These are phyloP conservation scores for Sphaerophoria rueppellii DNA, from an alignment of 2,888 invertebrate species.

Conservation along the genomic window DNA sequence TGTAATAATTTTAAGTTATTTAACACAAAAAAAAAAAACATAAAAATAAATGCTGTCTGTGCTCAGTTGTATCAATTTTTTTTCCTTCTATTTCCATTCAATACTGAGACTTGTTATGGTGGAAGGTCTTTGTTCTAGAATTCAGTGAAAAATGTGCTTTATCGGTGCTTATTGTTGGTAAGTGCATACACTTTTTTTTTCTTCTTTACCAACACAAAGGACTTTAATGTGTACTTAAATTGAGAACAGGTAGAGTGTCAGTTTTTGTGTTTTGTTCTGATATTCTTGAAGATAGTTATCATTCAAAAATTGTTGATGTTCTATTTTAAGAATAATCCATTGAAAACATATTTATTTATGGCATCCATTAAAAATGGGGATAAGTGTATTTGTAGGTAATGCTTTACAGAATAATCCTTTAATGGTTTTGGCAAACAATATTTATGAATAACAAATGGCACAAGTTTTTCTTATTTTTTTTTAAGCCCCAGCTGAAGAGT, in stretches of 20 bases:
- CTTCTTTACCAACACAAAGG: neutral
- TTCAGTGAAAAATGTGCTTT: neutral
- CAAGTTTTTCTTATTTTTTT: neutral
- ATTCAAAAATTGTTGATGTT: slow-evolving; percentile 18
- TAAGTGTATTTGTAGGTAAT: slow-evolving; percentile 10
- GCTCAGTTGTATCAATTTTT: neutral
- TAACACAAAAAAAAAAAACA: too few relatives aligned
- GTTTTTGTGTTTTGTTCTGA: neutral
- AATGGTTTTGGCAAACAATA: neutral
- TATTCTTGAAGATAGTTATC: slow-evolving; percentile 9
- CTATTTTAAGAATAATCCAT: slow-evolving; percentile 14
- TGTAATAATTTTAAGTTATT: too few relatives aligned
- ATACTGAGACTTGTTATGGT: neutral
- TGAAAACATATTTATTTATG: slow-evolving; percentile 19
- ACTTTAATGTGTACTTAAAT: slow-evolving; percentile 23
- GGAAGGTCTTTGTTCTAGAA: neutral
- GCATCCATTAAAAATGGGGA: slow-evolving; percentile 23
- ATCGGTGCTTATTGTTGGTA: neutral
- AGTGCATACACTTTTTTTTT: neutral
- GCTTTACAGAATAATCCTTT: neutral
- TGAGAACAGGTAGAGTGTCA: neutral
- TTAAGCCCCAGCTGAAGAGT: too few relatives aligned
- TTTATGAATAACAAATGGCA: neutral
- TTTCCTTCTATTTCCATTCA: neutral
- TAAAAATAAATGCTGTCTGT: too few relatives aligned